Evolutionary conservation across 2,888 invertebrate genomes (phyloP), one percentile per base, ranked within the genome.

Genomic region (Psylliodes chrysocephalus): DNA sequence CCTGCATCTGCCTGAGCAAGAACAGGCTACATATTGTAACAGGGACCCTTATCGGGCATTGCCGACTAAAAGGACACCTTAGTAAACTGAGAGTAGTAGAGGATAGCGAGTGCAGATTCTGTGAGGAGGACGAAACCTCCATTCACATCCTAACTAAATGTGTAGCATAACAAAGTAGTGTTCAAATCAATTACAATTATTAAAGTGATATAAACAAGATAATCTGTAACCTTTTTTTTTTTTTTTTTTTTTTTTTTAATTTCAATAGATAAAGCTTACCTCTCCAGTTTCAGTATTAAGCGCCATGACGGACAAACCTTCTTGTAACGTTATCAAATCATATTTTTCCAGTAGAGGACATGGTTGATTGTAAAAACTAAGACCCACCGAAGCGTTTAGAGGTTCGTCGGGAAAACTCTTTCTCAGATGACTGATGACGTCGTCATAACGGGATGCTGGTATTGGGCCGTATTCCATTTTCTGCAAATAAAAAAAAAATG

Each of bases 401-500:
- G 94, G 93, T 79, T 94, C 94, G 77, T 94, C 94, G 0, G 91
- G 90, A 80, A 94, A 94, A 77, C 89, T 91, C 70, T 87, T 83
- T 30, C 91, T 85, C 53, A 94, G 84, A 78, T 93, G 92, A 19
- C 86, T 81, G 66, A 94, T 87, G 51, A 92, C 91, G 19, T 88
- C 87, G 19, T 86, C 85, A 72, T 86, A 86, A 66, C 84, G 83
- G 40, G 83, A 79, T 69, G 83, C 81, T 19, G 85, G 83, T 56
- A 87, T 83, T 40, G 83, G 79, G 30, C 79, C 79, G 68, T 83
- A 83, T 63, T 82, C 83, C 80, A 86, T 82, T 70, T 68, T 71
- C 35, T 52, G 17, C 19, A 59, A 55, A 38, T 8, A 14, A 38
- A 33, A 33, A n/a, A 5, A 22, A 22, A 22, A 22, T 22, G 6